These are phyloP conservation scores for Ormyrus labotus DNA, from an alignment of 2,888 invertebrate species.

Conservation along the genomic window DNA sequence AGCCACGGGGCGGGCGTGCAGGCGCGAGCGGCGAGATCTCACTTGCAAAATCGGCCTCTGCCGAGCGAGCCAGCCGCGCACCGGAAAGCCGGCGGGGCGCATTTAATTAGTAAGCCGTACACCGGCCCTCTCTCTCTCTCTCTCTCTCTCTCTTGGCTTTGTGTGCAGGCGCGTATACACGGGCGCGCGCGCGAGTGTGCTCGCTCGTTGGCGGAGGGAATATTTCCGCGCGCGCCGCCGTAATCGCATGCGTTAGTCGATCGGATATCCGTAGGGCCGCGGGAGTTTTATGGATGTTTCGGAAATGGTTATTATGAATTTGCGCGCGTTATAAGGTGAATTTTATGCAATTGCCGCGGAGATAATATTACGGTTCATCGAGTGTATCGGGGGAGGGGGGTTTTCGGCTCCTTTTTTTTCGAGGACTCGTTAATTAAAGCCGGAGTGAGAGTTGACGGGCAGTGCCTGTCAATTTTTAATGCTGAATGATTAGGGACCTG, in stretches of 20 bases:
- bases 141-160: slow-evolving; percentile 16
- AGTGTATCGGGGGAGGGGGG: too few species aligned
- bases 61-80: slow-evolving; percentile 21
- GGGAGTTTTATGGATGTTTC: slow-evolving; percentile 16
- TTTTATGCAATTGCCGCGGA: not conserved
- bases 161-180: not conserved
- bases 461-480: too few species aligned
- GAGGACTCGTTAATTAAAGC: too few species aligned
- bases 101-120: slow-evolving; percentile 51
- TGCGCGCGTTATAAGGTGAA: not conserved
- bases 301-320: slow-evolving; percentile 26
- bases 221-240: slow-evolving; percentile 1
- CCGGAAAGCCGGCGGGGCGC: slow-evolving; percentile 53
- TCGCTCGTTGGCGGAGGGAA: too few species aligned
- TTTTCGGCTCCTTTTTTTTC: too few species aligned
- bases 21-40: slow-evolving; percentile 17
- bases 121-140: slow-evolving; percentile 28
- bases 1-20: slow-evolving; percentile 5
- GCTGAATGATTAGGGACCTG: too few species aligned
- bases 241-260: slow-evolving; percentile 44
- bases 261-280: slow-evolving; percentile 39
- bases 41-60: slow-evolving; percentile 30
- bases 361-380: too few species aligned
- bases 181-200: slow-evolving; percentile 12
- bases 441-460: too few species aligned